Conservation (phyloP, 2,888 invertebrate species). For the Ferrisia virgata region DNA sequence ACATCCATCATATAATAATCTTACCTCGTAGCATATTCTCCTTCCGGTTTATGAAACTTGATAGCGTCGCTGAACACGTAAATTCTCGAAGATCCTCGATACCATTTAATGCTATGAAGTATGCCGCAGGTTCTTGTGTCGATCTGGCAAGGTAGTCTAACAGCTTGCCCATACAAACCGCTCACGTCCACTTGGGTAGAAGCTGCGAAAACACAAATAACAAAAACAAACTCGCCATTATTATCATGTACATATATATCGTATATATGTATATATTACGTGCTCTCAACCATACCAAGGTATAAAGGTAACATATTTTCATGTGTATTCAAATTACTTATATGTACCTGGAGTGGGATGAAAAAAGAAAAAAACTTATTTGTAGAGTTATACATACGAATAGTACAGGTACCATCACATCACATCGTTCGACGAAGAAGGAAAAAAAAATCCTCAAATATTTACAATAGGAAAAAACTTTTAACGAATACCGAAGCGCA, state of each 20-base stretch:
- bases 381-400: not conserved
- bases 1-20: not conserved
- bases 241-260: not conserved
- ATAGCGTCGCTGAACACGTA: conserved; percentile 70
- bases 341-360: not conserved
- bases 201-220: not conserved
- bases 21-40: conserved; percentile 34
- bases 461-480: conserved; percentile 20
- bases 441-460: not conserved
- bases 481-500: conserved; percentile 23
- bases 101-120: conserved; percentile 82
- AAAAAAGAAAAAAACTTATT: not conserved
- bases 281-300: no score
- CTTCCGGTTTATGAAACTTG: conserved; percentile 42
- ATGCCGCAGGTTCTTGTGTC: conserved; percentile 65
- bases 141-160: conserved; percentile 66
- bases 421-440: not conserved
- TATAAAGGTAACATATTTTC: no score
- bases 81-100: conserved; percentile 68
- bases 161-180: conserved; percentile 67
- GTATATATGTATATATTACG: not conserved
- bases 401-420: not conserved
- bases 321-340: not conserved
- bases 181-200: conserved; percentile 58
- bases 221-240: not conserved